Base-by-base conservation (phyloP, 2,113 vertebrate genomes). In the Gallinago jamesoni region DNA sequence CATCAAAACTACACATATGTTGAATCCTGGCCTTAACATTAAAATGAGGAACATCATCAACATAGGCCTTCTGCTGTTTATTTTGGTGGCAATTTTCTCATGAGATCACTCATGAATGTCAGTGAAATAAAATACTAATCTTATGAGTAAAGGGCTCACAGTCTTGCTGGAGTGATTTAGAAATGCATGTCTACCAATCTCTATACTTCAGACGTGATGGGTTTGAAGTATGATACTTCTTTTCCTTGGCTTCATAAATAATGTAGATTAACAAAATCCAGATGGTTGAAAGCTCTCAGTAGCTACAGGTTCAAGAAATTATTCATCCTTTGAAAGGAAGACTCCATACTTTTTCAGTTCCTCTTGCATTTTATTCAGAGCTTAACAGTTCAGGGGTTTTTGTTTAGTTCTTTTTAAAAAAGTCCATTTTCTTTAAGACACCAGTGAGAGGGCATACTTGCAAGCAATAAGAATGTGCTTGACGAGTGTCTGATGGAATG, bases 211-310 rank as follows among this genome's bases (percentile, higher is more conserved):
- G 78, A 82, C 67, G n/a, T 79, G 57, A 55, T 19, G 15, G 12
- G 9, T 87, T 87, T 95, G 67, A 95, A 90, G 78, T 85, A 63
- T 27, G 53, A 30, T 78, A 52, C 66, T 76, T 87, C 33, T 89
- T 84, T 87, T 76, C 45, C 70, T 93, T 95, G 69, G 81, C 69
- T 79, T 95, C 31, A 37, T 85, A 83, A 83, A 83, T 83, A 87
- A 87, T 68, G 83, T 86, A 74, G 43, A 63, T 90, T 76, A 91
- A 94, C 57, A 84, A 93, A 93, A 66, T 87, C 91, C 74, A 94
- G 81, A 87, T 89, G 69, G 59, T 57, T 89, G 73, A 47, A 57
- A 62, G 15, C 8, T 89, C 75, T 70, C 31, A 62, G 45, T 87
- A 91, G 57, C 53, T 81, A n/a, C 7, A 43, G 62, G 28, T 84